Conservation (phyloP, 2,113 vertebrate genomes). For the Lanius ludovicianus region DNA sequence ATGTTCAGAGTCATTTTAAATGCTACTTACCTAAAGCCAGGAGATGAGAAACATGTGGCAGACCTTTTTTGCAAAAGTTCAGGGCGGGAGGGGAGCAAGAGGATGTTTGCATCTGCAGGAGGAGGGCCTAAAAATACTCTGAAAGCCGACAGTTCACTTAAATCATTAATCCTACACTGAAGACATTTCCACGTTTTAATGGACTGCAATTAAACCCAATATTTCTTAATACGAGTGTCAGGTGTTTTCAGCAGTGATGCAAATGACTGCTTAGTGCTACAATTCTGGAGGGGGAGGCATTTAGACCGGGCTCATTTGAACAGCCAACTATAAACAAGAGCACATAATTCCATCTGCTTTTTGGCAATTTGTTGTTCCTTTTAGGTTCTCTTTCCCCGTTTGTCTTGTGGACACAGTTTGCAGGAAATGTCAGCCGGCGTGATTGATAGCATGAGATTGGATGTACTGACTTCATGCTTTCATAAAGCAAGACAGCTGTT, state of each 20-base stretch:
- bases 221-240: conserved; percentile 82
- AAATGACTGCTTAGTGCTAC: conserved; percentile 76
- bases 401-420: conserved; percentile 82
- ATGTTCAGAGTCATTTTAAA: conserved; percentile 67
- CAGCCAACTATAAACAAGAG: conserved; percentile 85
- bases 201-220: conserved; percentile 78
- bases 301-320: conserved; percentile 75
- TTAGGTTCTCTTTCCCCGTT: conserved; percentile 76
- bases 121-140: conserved; percentile 69
- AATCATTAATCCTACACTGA: conserved; percentile 74
- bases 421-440: conserved; percentile 81
- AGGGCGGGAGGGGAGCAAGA: conserved; percentile 22
- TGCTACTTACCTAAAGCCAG: conserved; percentile 73
- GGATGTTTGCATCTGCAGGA: conserved; percentile 73
- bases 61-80: conserved; percentile 71
- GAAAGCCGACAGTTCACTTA: conserved; percentile 74
- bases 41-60: conserved; percentile 79
- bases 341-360: conserved; percentile 82
- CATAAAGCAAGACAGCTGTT: conserved; percentile 90
- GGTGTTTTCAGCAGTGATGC: conserved; percentile 80
- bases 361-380: conserved; percentile 80
- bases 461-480: conserved; percentile 86
- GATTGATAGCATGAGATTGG: conserved; percentile 86
- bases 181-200: conserved; percentile 77
- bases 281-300: conserved; percentile 79